Base-by-base conservation (phyloP, 1,140 invertebrate genomes). In the Antheraea pernyi region DNA sequence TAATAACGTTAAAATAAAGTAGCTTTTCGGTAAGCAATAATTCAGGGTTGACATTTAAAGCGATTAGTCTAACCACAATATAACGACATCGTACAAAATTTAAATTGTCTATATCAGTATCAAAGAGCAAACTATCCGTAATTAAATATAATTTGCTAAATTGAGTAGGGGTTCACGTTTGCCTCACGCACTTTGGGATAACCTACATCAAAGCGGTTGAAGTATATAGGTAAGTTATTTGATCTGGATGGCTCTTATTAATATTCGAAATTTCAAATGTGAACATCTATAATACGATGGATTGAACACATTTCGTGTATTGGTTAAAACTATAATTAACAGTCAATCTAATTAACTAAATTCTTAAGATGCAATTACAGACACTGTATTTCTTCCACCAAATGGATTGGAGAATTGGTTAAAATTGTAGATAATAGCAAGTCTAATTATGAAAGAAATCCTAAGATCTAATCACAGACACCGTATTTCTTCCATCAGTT, bases 231-330 rank as follows among this genome's bases (percentile, higher is more conserved):
- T 65, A n/a, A 39, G 60, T 65, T 72, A 72, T 68, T 30, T 72
- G 66, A 72, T 68, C 62, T 13, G 53, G 59, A 58, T 53, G 7
- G 65, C 1, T 19, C 37, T 59, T 19, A 68, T 72, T 68, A 65
- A 72, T 72, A 72, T 72, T 72, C 22, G 36, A 68, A 68, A 62
- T 59, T 16, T 18, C 61, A 67, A 65, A 65, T 65, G 62, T 39
- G 58, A 59, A 67, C 64, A 66, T 62, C 16, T 53, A 53, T 30
- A 60, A 60, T 19, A 22, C 16, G 9, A 53, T 53, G 2, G 53
- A 65, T 68, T 63, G 42, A 61, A 61, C 16, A 19, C 22, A 30
- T 11, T 9, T 11, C 39, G 39, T 9, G 0, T 8, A 11, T 2
- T 42, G 8, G 39, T 7, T 9, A 42, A 11, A 42, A 9, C 7